Conservation (phyloP, 2,797 vertebrate species). For the Poliocrania exsul region DNA sequence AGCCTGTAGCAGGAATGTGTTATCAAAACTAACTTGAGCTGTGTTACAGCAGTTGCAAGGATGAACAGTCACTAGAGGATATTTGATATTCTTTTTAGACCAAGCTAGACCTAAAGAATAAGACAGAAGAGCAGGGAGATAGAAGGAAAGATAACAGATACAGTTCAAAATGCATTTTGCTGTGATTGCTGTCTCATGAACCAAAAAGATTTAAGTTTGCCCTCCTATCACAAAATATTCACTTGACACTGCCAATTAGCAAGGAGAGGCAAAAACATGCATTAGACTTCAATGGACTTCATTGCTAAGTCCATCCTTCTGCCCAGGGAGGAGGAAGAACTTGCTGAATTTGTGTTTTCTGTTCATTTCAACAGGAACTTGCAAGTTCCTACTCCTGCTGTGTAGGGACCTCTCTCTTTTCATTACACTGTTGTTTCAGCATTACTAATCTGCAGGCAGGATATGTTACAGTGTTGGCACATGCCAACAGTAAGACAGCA, state of each 20-base stretch:
- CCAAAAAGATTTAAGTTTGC: neutral
- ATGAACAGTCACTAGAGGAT: neutral
- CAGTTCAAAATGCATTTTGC: neutral
- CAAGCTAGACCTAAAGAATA: neutral
- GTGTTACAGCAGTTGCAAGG: neutral
- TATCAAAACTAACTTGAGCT: neutral
- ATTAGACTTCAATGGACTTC: neutral
- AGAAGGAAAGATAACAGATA: neutral
- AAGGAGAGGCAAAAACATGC: neutral
- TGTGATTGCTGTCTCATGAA: neutral
- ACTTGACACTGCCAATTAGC: neutral
- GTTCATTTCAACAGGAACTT: neutral
- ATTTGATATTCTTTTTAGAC: neutral
- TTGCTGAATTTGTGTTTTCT: neutral
- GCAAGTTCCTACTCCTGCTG: slow-evolving; percentile 1
- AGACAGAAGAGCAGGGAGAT: neutral
- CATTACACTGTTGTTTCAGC: neutral
- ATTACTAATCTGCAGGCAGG: neutral
- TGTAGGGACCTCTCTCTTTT: neutral
- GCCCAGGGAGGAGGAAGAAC: neutral
- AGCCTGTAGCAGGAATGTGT: neutral
- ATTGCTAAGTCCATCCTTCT: neutral
- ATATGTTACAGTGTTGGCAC: neutral
- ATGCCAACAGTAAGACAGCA: neutral
- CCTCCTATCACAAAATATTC: neutral